Conservation (phyloP, 2,888 invertebrate genomes). For the Elegia similella region DNA sequence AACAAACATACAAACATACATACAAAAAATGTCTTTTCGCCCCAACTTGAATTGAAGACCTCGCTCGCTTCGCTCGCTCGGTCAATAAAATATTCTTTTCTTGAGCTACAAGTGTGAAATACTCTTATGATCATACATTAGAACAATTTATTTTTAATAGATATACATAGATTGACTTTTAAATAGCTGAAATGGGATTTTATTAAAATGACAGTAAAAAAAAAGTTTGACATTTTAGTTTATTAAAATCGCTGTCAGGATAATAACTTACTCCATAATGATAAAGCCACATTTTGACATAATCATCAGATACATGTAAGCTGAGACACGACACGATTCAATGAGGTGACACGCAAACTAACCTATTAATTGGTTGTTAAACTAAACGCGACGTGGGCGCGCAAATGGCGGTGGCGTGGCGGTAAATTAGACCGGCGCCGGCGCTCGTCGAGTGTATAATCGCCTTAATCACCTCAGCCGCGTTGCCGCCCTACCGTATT, state of each 20-base stretch:
- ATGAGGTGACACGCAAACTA: conserved; percentile 21
- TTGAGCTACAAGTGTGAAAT: too few relatives aligned
- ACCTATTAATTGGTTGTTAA: conserved; percentile 51
- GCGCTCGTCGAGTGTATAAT: conserved; percentile 44
- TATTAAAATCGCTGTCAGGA: not conserved
- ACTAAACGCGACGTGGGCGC: conserved; percentile 32
- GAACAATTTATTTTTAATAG: too few relatives aligned
- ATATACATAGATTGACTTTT: too few relatives aligned
- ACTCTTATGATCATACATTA: too few relatives aligned
- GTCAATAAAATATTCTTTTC: too few relatives aligned
- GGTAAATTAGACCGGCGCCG: conserved; percentile 50
- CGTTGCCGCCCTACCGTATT: conserved; percentile 21
- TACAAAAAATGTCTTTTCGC: too few relatives aligned
- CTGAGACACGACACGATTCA: not conserved
- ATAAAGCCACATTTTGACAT: not conserved
- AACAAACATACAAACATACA: too few relatives aligned
- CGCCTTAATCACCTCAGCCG: conserved; percentile 42
- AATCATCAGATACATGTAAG: not conserved
- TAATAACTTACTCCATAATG: not conserved
- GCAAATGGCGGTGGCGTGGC: conserved; percentile 31
- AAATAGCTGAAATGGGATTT: too few relatives aligned
- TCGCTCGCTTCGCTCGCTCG: too few relatives aligned
- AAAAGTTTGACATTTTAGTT: too few relatives aligned
- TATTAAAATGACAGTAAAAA: too few relatives aligned
- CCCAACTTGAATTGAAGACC: too few relatives aligned